A percentile compares a stretch with the other conserved stretches of the same genome.
Evolutionary conservation across 2,797 vertebrate genomes (phyloP).

Genomic region (Enteromius trimaculatus): DNA sequence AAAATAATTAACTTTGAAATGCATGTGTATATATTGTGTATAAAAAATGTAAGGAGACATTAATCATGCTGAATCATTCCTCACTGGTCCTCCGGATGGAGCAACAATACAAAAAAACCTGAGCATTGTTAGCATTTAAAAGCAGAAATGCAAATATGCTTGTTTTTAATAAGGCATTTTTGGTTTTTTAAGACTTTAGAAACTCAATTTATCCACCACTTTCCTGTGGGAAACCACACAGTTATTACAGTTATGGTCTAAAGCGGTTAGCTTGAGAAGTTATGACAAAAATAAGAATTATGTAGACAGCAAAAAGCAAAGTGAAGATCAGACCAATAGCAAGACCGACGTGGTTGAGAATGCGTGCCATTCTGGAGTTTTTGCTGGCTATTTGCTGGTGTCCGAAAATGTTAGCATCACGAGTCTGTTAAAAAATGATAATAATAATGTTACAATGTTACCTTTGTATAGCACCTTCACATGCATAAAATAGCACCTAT

Average conservation of each 20-base stretch:
- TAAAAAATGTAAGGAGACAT: neutral
- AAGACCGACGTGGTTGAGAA: conserved; percentile 35
- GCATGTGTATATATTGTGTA: neutral
- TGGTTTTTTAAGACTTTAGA: neutral
- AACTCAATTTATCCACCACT: neutral
- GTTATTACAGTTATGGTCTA: neutral
- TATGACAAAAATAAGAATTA: neutral
- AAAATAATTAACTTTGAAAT: neutral
- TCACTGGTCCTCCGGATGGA: neutral
- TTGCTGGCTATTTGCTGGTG: conserved; percentile 34
- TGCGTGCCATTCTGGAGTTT: conserved; percentile 39
- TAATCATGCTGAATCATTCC: neutral
- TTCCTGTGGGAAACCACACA: neutral
- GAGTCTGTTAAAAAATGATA: conserved; percentile 8
- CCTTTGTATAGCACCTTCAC: no score
- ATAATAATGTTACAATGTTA: no score
- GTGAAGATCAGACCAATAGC: neutral
- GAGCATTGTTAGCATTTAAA: neutral
- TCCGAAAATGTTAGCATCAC: conserved; percentile 47
- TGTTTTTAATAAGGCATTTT: neutral
- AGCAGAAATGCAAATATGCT: neutral
- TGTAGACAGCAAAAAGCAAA: accelerated
- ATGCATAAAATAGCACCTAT: no score
- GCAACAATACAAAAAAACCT: neutral
- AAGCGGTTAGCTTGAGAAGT: no score